Percentiles rank a stretch among this genome's conserved stretches.
Conservation (phyloP, 2,113 vertebrate species). For the Bubalus kerabau region DNA sequence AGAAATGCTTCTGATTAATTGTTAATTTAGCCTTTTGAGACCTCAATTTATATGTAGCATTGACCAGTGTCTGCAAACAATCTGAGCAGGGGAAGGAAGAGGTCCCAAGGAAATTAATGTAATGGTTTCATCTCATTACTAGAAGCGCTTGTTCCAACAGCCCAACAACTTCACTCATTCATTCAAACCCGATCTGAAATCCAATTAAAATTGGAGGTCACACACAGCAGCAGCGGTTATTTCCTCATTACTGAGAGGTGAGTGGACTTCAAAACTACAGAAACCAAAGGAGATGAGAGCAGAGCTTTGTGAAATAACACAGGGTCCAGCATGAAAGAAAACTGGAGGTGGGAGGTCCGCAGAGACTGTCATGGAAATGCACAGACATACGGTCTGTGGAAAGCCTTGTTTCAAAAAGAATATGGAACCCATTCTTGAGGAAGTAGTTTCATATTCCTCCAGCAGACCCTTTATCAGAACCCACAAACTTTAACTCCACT, state of each 20-base stretch:
- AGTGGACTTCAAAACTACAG: neutral
- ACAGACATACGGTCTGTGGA: neutral
- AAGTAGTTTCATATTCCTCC: neutral
- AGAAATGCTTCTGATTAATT: constrained; percentile 43
- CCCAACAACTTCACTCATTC: constrained; percentile 69
- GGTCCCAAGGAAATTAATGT: constrained; percentile 49
- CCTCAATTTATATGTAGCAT: constrained; percentile 16
- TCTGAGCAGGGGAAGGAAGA: constrained; percentile 29
- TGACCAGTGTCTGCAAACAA: constrained; percentile 69
- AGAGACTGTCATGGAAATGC: accelerated
- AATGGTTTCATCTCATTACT: constrained; percentile 60
- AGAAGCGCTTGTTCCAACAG: constrained; percentile 36
- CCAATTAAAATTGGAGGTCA: constrained; percentile 75
- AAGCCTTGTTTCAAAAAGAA: neutral
- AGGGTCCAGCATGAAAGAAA: accelerated
- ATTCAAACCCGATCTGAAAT: constrained; percentile 57
- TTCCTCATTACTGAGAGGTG: neutral
- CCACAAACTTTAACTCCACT: neutral
- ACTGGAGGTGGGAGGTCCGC: neutral
- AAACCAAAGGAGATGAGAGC: neutral
- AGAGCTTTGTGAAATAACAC: neutral
- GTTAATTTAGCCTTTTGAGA: constrained; percentile 61
- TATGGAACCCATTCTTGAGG: neutral
- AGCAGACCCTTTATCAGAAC: neutral
- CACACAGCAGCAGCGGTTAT: constrained; percentile 6